These are phyloP conservation scores for Liparis tanakae DNA, from an alignment of 2,797 vertebrate species.

Conservation along the genomic window DNA sequence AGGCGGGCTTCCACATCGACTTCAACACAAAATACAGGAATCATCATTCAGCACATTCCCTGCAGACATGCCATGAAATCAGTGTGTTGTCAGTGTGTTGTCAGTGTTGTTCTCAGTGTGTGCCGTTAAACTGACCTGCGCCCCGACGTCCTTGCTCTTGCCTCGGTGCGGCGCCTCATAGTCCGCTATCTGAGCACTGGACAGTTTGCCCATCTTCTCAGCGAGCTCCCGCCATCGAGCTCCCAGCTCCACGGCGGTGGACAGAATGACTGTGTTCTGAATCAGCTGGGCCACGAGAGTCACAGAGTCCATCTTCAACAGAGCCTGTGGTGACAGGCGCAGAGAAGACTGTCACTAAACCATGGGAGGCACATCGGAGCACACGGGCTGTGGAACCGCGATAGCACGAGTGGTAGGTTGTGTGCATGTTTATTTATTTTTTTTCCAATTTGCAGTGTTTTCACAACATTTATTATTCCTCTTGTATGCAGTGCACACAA, in stretches of 20 bases:
- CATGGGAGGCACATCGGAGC: neutral
- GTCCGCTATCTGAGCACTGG: constrained; percentile 88
- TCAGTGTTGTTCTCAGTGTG: neutral
- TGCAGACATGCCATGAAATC: neutral
- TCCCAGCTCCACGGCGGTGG: constrained; percentile 94
- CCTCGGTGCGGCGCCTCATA: constrained; percentile 91
- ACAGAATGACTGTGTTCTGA: constrained; percentile 92
- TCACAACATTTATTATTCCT: neutral
- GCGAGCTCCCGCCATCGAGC: constrained; percentile 92
- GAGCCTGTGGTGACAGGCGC: constrained; percentile 81
- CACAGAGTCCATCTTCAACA: constrained; percentile 93
- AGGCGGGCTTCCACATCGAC: constrained; percentile 99
- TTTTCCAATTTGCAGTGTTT: neutral
- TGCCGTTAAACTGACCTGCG: constrained; percentile 83
- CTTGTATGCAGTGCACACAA: neutral
- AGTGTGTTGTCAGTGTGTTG: neutral
- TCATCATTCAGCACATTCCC: neutral
- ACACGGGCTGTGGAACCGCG: neutral
- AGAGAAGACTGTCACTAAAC: neutral
- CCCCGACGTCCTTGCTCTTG: constrained; percentile 83
- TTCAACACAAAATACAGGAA: constrained; percentile 61
- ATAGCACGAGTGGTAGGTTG: neutral
- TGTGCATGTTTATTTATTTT: neutral
- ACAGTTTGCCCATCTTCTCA: constrained; percentile 88
- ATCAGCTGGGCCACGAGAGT: constrained; percentile 88